Base-by-base conservation (phyloP, 2,797 vertebrate genomes). In the Orestias chungarensis region DNA sequence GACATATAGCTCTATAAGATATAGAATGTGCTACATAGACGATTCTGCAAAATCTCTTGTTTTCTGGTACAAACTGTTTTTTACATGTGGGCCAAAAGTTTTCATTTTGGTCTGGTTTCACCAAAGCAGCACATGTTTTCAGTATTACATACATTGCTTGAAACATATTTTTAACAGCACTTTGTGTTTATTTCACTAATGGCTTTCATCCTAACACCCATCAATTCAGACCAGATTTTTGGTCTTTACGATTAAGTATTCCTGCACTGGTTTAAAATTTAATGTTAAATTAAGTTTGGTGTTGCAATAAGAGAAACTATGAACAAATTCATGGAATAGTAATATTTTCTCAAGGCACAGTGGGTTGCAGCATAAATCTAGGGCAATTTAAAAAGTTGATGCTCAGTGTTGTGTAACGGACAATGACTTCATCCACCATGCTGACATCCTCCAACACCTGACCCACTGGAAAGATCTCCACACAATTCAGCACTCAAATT, bases 401-500 rank as follows among this genome's bases (percentile, higher is more conserved):
- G 31, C 47, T 38, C 20, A 52, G 78, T 78, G 71, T 44, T 80
- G 61, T 40, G 52, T 88, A 76, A 88, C 69, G 78, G 59, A 43
- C 42, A 64, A 42, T 77, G 68, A 88, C 88, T 78, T 88, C 83
- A 64, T 74, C 65, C 31, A 66, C 17, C 55, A 68, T 65, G 11
- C 65, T 57, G 66, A 76, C 79, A 50, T 68, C 71, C 78, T 78
- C 65, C n/a, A 71, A 35, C 74, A 84, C 75, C 82, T 83, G 83
- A 20, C 57, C 72, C 57, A 81, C 50, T 88, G 46, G 85, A 78
- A 85, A 76, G 65, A 75, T 70, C 59, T 47, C 71, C 38, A 43
- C 47, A 72, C 81, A 80, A 84, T 91, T 81, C 52, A 77, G 66
- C 71, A 61, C 74, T 64, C 66, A 81, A 79, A 84, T 79, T 73